Base-by-base conservation (phyloP, 2,888 invertebrate genomes). In the Agrochola litura region DNA sequence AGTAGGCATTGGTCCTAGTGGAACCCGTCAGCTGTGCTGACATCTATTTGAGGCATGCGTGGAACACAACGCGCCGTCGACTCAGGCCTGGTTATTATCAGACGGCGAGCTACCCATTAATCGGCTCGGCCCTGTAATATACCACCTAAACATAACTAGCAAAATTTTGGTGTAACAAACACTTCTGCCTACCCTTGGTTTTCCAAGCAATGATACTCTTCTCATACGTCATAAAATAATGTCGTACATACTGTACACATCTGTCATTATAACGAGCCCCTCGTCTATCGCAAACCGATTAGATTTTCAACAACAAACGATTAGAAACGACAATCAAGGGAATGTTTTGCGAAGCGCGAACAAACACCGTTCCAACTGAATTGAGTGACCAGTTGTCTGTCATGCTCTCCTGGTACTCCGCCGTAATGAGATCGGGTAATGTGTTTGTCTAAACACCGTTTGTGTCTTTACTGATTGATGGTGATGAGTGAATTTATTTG, bases 391-490 rank as follows among this genome's bases (percentile, higher is more conserved):
- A 52, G 43, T 74, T 81, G 65, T 83, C 71, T 60, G 61, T 81
- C 37, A 81, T 74, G 77, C 16, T 61, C n/a, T 52, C 71, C 83
- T 77, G 64, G 84, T 77, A 69, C 41, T 58, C 12, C 5, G 22
- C 16, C 14, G 63, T 74, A 83, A 83, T 81, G 72, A 74, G 77
- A 70, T 81, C 63, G 63, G 65, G 41, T 81, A 72, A 74, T 77
- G 69, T 81, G 72, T 77, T 77, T 84, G 54, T 72, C 54, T 76
- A 41, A 79, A 65, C 64, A 72, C 41, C 25, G n/a, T 67, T 61
- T 9, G n/a, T 67, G 19, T 58, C 56, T 58, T 49, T 66, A 43
- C 37, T 6, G 43, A 37, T 46, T 6, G 43, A 37, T 46, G 70
- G 54, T 71, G 63, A 43, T 64, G 30, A 64, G 43, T 72, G 60